Conservation (phyloP, 2,888 invertebrate species). For the Tridacna crocea region DNA sequence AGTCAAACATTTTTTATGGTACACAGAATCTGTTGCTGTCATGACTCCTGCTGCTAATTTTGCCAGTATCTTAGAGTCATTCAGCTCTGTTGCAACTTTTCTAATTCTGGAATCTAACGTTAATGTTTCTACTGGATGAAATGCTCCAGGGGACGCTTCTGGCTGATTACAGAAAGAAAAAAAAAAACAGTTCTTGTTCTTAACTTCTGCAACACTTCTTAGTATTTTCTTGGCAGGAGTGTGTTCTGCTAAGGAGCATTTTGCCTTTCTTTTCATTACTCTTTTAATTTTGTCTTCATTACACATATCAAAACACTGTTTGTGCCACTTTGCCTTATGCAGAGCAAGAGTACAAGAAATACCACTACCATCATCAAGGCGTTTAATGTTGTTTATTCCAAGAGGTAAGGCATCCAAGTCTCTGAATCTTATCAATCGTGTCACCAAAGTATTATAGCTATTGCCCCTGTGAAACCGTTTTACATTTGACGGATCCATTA, state of each 20-base stretch:
- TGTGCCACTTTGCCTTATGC: background rate
- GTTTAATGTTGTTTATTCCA: background rate
- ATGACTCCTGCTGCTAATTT: slow-evolving; percentile 1
- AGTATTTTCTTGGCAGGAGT: slow-evolving; percentile 1
- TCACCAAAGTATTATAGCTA: background rate
- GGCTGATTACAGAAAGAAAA: background rate
- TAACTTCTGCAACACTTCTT: background rate
- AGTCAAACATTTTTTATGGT: slow-evolving; percentile 11
- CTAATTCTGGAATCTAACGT: background rate
- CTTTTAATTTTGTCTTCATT: background rate
- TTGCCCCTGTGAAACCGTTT: background rate
- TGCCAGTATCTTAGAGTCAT: too few relatives aligned
- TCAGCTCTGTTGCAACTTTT: background rate
- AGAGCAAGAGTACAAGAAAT: background rate
- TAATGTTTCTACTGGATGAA: background rate
- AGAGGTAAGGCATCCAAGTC: background rate
- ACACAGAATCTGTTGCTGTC: slow-evolving; percentile 8
- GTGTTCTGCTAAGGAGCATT: background rate
- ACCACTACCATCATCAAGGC: background rate
- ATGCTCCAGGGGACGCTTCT: background rate
- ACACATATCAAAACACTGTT: background rate
- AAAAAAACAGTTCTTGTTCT: background rate
- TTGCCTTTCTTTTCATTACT: background rate
- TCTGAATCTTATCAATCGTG: background rate
- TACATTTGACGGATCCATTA: background rate